Percentiles rank a stretch among this genome's conserved stretches.
Evolutionary conservation across 2,797 vertebrate genomes (phyloP).

Genomic region (Chromobotia macracanthus): DNA sequence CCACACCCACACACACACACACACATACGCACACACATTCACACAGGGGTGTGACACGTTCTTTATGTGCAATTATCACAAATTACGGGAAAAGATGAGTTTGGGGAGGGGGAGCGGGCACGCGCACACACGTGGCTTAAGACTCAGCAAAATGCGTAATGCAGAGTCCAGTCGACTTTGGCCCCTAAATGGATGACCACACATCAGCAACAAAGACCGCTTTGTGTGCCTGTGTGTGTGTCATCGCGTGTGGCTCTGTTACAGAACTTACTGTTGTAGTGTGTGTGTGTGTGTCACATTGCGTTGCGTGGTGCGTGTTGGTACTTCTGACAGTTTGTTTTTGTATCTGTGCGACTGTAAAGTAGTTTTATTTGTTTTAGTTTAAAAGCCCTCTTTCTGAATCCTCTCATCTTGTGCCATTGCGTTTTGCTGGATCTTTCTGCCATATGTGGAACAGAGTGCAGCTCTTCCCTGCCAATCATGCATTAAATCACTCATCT

Average conservation of each 20-base stretch:
- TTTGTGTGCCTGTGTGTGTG: conserved; percentile 66
- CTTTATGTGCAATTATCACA: conserved; percentile 45
- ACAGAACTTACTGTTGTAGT: conserved; percentile 48
- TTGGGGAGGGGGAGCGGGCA: conserved; percentile 36
- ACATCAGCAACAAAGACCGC: conserved; percentile 74
- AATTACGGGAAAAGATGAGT: conserved; percentile 44
- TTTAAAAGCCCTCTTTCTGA: conserved; percentile 16
- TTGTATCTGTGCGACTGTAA: conserved; percentile 38
- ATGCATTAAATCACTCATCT: conserved; percentile 46
- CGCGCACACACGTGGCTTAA: conserved; percentile 33
- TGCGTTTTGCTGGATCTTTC: conserved; percentile 67
- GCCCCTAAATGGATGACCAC: conserved; percentile 65
- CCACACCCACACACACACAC: conserved; percentile 47
- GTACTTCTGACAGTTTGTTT: conserved; percentile 33
- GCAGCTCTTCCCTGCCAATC: conserved; percentile 46
- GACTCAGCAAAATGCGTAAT: conserved; percentile 52
- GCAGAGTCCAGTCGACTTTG: conserved; percentile 64
- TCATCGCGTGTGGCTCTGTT: conserved; percentile 50
- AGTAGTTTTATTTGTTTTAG: conserved; percentile 55
- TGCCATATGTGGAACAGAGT: conserved; percentile 57
- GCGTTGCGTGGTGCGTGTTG: conserved; percentile 52
- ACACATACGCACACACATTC: conserved; percentile 31
- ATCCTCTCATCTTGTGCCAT: conserved; percentile 53
- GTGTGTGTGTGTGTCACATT: conserved; percentile 14
- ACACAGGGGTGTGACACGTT: conserved; percentile 12